A percentile compares a stretch with the other conserved stretches of the same genome.
phyloP scores from a whole-genome alignment of 2,113 vertebrate species.

The Oxygymnocypris stewartii region DNA sequence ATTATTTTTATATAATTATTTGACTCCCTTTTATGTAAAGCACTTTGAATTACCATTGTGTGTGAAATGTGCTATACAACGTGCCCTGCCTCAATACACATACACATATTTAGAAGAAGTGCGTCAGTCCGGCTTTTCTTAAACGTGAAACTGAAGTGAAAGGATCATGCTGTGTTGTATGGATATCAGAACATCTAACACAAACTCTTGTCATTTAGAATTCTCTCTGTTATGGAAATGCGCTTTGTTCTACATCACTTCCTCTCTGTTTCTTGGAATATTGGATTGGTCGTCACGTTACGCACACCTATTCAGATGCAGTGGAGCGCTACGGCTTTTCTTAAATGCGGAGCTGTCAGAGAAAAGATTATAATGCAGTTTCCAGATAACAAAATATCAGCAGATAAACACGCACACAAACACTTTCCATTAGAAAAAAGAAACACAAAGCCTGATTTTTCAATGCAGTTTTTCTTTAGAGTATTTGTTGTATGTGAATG shows the following conservation, averaged over 20 bases:
- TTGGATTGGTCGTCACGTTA: slow-evolving; percentile 3
- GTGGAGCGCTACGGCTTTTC: slow-evolving; percentile 13
- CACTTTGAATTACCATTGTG: too few species aligned
- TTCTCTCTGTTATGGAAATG: slow-evolving; percentile 43
- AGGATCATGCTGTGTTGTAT: not conserved
- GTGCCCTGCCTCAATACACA: not conserved
- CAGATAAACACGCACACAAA: not conserved
- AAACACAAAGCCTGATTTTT: not conserved
- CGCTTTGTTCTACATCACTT: not conserved
- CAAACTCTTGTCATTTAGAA: slow-evolving; percentile 2
- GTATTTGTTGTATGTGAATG: not conserved
- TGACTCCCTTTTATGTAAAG: too few species aligned
- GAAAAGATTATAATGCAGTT: slow-evolving; percentile 9
- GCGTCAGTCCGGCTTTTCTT: not conserved
- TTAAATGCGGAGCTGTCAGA: slow-evolving; percentile 8
- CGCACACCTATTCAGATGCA: slow-evolving; percentile 3
- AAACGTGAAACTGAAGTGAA: not conserved
- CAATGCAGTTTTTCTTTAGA: not conserved
- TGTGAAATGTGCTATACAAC: too few species aligned
- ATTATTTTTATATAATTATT: too few species aligned
- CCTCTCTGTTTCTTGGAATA: not conserved
- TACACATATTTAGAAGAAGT: not conserved
- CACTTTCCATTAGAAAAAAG: slow-evolving; percentile 1
- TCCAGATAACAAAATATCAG: slow-evolving; percentile 33
- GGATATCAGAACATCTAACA: not conserved